Base-by-base conservation (phyloP, 2,797 vertebrate genomes). In the Chrosomus eos region DNA sequence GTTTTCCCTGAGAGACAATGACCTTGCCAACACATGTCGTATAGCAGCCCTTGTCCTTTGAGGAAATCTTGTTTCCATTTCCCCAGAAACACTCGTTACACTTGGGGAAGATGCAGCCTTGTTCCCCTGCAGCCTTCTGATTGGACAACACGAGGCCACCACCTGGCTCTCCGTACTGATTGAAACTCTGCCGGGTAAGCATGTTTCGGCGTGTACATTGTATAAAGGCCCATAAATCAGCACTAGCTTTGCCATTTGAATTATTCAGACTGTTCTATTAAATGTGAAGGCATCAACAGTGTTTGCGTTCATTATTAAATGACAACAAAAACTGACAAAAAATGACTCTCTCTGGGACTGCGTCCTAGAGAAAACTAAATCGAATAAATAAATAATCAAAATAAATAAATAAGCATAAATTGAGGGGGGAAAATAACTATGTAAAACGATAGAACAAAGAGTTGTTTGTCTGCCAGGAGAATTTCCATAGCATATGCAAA, bases 241-340 rank as follows among this genome's bases (percentile, higher is more conserved):
- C 21, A 26, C 55, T 68, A 78, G 26, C 83, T 72, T 66, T 81
- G 55, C 78, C 73, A 73, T 60, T 73, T 74, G n/a, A 88, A 83
- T 89, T 74, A 89, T 82, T 85, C 87, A 55, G 33, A 80, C 43
- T 48, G 71, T 73, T 78, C 81, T 81, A 81, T 72, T 87, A 85
- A 86, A 60, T 58, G 82, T 33, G 55, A 88, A 85, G 77, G 33
- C 82, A 74, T 75, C 51, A 62, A 66, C 75, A 16, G 33, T 72
- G 66, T 45, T 38, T 84, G 58, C 31, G 23, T 64, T 87, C 58
- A 68, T 85, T 88, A 88, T 87, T 79, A 88, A 84, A 84, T 71
- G 67, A 86, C 81, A 86, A 85, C 84, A 77, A 72, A 68, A 73
- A 73, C 40, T 23, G 36, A 68, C 66, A 79, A 68, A 64, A 71